Base-by-base conservation (phyloP, 92 coral and sea anemone species). In the Phenganax marumi region DNA sequence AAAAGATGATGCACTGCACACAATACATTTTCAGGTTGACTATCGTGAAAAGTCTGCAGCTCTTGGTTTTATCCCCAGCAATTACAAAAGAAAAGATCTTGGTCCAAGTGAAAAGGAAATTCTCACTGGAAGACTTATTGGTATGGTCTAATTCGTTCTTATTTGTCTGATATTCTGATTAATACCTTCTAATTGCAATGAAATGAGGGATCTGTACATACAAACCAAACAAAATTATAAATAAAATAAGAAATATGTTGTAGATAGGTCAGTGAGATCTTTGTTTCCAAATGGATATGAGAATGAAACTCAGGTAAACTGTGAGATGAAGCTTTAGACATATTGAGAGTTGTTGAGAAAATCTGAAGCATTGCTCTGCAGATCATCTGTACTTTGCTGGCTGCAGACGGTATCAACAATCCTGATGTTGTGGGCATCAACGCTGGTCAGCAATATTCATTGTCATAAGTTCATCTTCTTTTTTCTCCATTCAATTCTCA, bases 41-140 rank as follows among this genome's bases (percentile, higher is more conserved):
- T 92, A 94, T 75, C 91, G 88, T 68, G 98, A 94, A 82, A 94
- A 94, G 77, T 93, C 98, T 12, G 89, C 97, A 11, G 98, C 98
- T 23, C 91, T 91, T 26, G 90, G 97, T 2, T 87, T 77, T 50
- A 92, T 94, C 68, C 98, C 98, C 17, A 86, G 84, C 8, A 94
- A 84, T 46, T 90, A 89, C 70, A 84, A 80, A 57, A 89, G 97
- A 57, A 78, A 92, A 78, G 98, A 94, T 60, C 81, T 87, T 62
- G 86, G 83, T 49, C 87, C 90, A 52, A 83, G 88, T 80, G 97
- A 92, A 17, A 85, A 97, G 77, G 98, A 92, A 84, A 86, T 90
- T 58, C 88, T 94, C 12, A 79, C 90, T 24, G 88, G 97, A 24
- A 89, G 98, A 77, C 87, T 97, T 12, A 92, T 94, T 73, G 98